Base-by-base conservation (phyloP, 2,113 vertebrate genomes). In the Cyprinodon tularosa region DNA sequence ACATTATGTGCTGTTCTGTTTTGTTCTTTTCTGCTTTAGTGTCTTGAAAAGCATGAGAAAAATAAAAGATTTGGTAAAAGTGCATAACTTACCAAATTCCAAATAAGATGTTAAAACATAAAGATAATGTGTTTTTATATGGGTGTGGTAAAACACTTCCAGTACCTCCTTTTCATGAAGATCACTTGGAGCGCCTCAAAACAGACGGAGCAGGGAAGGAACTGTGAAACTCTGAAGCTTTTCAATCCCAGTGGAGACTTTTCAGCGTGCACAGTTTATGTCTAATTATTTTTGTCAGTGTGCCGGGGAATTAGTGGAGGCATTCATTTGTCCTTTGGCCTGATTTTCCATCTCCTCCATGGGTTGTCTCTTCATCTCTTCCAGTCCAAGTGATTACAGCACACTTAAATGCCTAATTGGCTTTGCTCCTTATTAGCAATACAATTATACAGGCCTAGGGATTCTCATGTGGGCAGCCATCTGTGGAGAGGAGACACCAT, bases 401-500 rank as follows among this genome's bases (percentile, higher is more conserved):
- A 95, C 96, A 96, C 97, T 96, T 96, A 98, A 95, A 96, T 95
- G 96, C 96, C 96, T 99, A 98, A 99, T 99, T 99, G 96, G 97
- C 96, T 96, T 97, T 95, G 94, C 95, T 96, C 96, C 96, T 98
- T 98, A 97, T 98, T 98, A 98, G 96, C 96, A 96, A 97, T 98
- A 98, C 96, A 97, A 97, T 97, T 98, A 99, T 96, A 95, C 95
- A 95, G 95, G 94, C 95, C 94, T 84, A 85, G 94, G 93, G 95
- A 96, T 96, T 95, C 95, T 96, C 96, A 94, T 96, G 95, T 97
- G 96, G 96, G 95, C 95, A 96, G 94, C 95, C 97, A 96, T 98
- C 96, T 98, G 97, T 96, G 95, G 94, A 95, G 94, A 95, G 95
- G 94, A 96, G 96, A 95, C 95, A 96, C 95, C 94, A 96, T 97